Evolutionary conservation across 2,113 vertebrate genomes (phyloP), one percentile per base, ranked within the genome.

Genomic region (Corythornis cristatus): DNA sequence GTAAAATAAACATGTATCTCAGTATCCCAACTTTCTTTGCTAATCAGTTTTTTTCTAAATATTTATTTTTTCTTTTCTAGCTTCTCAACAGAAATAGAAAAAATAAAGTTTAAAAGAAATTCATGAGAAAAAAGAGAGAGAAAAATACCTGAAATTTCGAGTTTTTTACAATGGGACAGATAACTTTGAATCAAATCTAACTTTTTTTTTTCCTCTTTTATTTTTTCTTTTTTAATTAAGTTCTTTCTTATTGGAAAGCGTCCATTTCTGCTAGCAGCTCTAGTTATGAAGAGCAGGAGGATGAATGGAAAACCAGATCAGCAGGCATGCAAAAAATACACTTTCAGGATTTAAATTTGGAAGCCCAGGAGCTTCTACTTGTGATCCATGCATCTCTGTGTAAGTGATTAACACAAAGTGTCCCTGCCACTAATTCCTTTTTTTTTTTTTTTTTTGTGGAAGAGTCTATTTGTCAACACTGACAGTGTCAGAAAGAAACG

Each of bases 311-410:
- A 90, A 50, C 2, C 18, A 50, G 33, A 68, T 54, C 35, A 70
- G 33, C 2, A 78, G 66, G 20, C 22, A 79, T 12, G 15, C 57
- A 75, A 92, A 75, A 92, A 82, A 77, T 58, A 75, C 53, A 35
- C 62, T 75, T 86, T 28, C 35, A 72, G 67, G 18, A 66, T 82
- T 72, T 79, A 25, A 9, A 76, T 53, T 21, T 58, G 53, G 61
- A 88, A 83, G 16, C 29, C 71, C 12, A 48, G 56, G 56, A 83
- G 43, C 40, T 86, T 78, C 35, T 26, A 33, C 10, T 65, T 78
- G 50, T 0, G 12, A 60, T 45, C 29, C 65, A 16, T 0, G 0
- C 16, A 37, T 28, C 43, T 56, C 83, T 31, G 29, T 18, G 16
- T 58, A 65, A 72, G 19, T 1, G 3, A 23, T 22, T 40, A 35